Percentiles rank a stretch among this genome's conserved stretches.
These are phyloP conservation scores for Ceyx erithaca DNA, from an alignment of 2,797 vertebrate genomes.

Conservation along the genomic window DNA sequence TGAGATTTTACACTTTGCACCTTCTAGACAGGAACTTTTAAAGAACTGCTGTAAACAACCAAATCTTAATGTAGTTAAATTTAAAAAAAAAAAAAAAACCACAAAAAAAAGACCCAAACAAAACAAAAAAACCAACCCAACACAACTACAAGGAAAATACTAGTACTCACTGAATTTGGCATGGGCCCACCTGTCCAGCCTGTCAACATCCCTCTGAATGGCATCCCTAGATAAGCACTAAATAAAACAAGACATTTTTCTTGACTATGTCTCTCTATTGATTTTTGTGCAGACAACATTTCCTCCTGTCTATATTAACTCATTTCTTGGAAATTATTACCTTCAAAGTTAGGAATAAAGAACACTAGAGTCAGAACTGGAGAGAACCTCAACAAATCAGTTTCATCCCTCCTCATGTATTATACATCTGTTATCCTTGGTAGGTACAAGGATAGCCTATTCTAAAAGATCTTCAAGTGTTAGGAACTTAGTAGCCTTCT, in stretches of 20 bases:
- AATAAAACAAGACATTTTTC: not conserved
- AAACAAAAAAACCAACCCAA: not conserved
- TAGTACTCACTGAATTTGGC: not conserved
- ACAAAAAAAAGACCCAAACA: not conserved
- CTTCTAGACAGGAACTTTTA: conserved; percentile 2
- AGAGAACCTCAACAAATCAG: not conserved
- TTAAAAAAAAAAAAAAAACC: not conserved
- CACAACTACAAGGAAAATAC: not conserved
- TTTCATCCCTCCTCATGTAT: not conserved
- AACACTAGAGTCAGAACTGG: not conserved
- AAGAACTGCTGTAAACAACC: not conserved
- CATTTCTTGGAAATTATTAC: not conserved
- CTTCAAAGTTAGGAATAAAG: not conserved
- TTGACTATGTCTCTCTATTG: not conserved
- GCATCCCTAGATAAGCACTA: not conserved
- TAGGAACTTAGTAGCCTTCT: not conserved
- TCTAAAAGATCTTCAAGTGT: not conserved
- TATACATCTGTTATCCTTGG: not conserved
- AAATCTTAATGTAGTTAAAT: not conserved
- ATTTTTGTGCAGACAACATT: not conserved
- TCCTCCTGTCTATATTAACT: not conserved
- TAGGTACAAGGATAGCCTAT: not conserved
- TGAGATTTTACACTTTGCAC: conserved; percentile 4
- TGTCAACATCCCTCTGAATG: too few relatives aligned
- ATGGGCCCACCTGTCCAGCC: too few relatives aligned